These are phyloP conservation scores for Andrena camellia DNA, from an alignment of 2,888 invertebrate species.

Conservation along the genomic window DNA sequence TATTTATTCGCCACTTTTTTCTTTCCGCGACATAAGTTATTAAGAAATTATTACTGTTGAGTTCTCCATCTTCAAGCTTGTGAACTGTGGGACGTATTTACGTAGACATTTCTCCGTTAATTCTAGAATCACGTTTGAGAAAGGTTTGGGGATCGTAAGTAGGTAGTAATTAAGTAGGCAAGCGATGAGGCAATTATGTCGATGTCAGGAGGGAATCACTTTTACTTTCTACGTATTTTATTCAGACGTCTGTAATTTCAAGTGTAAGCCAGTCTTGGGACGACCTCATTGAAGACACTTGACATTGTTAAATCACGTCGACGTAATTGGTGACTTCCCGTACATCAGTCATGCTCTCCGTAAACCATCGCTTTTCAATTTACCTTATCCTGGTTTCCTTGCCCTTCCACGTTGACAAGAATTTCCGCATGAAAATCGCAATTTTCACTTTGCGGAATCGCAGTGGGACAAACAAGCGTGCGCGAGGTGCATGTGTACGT, in stretches of 20 bases:
- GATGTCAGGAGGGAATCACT: background rate
- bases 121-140: no score
- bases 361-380: background rate
- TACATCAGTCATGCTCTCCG: conserved; percentile 9
- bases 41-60: background rate
- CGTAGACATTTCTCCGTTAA: no score
- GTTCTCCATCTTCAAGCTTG: background rate
- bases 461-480: conserved; percentile 9
- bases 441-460: conserved; percentile 34
- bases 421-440: background rate
- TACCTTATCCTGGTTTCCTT: background rate
- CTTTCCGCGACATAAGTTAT: background rate
- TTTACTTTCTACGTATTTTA: conserved; percentile 20
- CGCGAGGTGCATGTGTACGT: conserved; percentile 18
- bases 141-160: background rate
- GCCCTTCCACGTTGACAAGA: background rate
- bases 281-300: conserved; percentile 38
- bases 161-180: background rate
- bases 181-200: background rate
- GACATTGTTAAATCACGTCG: conserved; percentile 38
- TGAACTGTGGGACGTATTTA: no score
- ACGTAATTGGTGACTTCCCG: conserved; percentile 17
- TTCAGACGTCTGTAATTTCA: background rate
- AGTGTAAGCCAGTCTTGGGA: conserved; percentile 15
- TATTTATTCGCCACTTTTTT: background rate